These are phyloP conservation scores for Trissolcus brochymenae DNA, from an alignment of 2,888 invertebrate species.

Conservation along the genomic window DNA sequence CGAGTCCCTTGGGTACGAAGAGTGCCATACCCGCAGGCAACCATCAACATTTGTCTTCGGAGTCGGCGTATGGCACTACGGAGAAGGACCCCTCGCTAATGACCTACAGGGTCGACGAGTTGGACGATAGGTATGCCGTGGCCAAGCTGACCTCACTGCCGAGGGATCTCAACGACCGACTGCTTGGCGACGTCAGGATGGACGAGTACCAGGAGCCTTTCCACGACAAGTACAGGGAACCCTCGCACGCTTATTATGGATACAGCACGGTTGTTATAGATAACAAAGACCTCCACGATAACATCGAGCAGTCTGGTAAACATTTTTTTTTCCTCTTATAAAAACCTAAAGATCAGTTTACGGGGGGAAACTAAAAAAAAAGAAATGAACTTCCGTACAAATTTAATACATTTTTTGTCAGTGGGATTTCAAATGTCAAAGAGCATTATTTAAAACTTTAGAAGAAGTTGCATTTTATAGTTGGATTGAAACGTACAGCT, in stretches of 20 bases:
- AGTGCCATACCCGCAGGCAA: conserved; percentile 74
- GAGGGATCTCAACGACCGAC: conserved; percentile 74
- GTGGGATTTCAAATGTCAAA: too few species aligned
- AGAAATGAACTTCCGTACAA: too few species aligned
- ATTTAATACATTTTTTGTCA: too few species aligned
- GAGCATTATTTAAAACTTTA: too few species aligned
- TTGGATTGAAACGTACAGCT: too few species aligned
- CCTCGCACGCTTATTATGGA: conserved; percentile 74
- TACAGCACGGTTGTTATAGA: conserved; percentile 76
- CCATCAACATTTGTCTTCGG: conserved; percentile 77
- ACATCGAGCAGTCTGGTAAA: conserved; percentile 75
- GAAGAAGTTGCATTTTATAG: too few species aligned
- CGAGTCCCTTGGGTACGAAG: conserved; percentile 77
- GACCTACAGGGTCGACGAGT: conserved; percentile 79
- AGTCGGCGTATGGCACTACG: conserved; percentile 78
- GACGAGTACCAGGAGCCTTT: conserved; percentile 76
- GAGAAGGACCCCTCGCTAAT: conserved; percentile 78
- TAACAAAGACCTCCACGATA: conserved; percentile 76
- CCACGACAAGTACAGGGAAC: conserved; percentile 74
- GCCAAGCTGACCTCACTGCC: conserved; percentile 73
- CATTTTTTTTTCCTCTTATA: neutral
- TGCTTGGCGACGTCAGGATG: conserved; percentile 73
- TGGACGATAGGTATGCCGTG: conserved; percentile 78
- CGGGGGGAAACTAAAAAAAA: too few species aligned
- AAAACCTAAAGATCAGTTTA: neutral